phyloP scores from a whole-genome alignment of 1,140 invertebrate species.

The Drosophila truncata region DNA sequence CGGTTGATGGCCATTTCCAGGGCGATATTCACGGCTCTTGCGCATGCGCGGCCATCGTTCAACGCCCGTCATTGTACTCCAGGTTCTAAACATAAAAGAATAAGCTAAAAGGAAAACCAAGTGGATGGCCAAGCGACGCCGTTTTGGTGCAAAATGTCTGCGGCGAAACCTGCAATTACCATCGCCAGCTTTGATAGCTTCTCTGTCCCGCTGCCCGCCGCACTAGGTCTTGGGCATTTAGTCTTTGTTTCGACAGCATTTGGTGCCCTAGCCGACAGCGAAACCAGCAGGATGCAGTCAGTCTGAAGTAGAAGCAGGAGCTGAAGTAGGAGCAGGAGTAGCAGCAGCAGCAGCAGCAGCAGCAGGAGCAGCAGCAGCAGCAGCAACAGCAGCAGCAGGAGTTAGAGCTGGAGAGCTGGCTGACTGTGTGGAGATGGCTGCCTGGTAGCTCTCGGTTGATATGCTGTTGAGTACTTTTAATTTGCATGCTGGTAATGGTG shows the following conservation, averaged over 20 bases:
- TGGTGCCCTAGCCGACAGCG: slow-evolving; percentile 51
- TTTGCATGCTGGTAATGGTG: slow-evolving; percentile 83
- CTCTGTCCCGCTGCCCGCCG: slow-evolving; percentile 17
- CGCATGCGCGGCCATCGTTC: slow-evolving; percentile 73
- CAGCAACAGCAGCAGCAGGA: background rate
- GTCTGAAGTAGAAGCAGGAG: slow-evolving; percentile 4
- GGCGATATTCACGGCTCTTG: slow-evolving; percentile 40
- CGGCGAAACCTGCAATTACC: slow-evolving; percentile 83
- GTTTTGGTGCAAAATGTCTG: slow-evolving; percentile 83
- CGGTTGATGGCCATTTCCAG: slow-evolving; percentile 63
- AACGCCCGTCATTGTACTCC: slow-evolving; percentile 50
- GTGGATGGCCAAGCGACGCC: slow-evolving; percentile 24
- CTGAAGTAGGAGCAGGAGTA: too few species aligned
- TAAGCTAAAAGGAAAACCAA: background rate
- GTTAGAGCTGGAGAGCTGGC: background rate
- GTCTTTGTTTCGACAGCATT: slow-evolving; percentile 79
- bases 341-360: background rate
- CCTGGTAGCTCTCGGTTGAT: slow-evolving; percentile 76
- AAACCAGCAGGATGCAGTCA: slow-evolving; percentile 34
- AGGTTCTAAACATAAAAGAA: slow-evolving; percentile 12
- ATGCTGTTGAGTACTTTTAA: slow-evolving; percentile 83
- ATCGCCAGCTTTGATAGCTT: slow-evolving; percentile 84
- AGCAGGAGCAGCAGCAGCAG: slow-evolving; percentile 4
- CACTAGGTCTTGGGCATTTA: slow-evolving; percentile 79
- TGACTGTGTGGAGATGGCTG: slow-evolving; percentile 45